These are phyloP conservation scores for Cotesia glomerata DNA, from an alignment of 1,140 invertebrate genomes.

Conservation along the genomic window DNA sequence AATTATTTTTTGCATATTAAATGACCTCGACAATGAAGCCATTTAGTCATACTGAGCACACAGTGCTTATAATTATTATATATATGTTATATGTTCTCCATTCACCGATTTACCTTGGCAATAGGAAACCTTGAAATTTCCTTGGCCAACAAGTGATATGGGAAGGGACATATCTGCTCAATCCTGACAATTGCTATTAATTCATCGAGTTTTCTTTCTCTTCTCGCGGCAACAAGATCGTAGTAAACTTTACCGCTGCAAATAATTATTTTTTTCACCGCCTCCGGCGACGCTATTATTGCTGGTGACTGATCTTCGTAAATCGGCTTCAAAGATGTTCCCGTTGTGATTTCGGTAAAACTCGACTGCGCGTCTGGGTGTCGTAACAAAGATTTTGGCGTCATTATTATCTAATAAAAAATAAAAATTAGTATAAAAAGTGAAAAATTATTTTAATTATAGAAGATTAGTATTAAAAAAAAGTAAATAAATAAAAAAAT, in stretches of 20 bases:
- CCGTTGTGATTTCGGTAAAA: constrained; percentile 72
- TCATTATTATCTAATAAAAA: constrained; percentile 65
- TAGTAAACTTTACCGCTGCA: constrained; percentile 88
- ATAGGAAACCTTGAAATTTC: constrained; percentile 77
- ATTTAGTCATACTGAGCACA: not conserved
- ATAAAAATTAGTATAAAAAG: not conserved
- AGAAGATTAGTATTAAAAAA: not conserved
- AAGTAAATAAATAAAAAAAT: not conserved
- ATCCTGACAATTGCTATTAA: constrained; percentile 79
- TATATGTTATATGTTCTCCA: not conserved
- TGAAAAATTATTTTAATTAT: not conserved
- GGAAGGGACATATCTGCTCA: constrained; percentile 87
- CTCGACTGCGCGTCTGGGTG: constrained; percentile 73
- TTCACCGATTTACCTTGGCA: constrained; percentile 66
- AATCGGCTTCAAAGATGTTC: constrained; percentile 57
- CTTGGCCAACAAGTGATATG: constrained; percentile 76
- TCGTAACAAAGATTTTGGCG: constrained; percentile 81
- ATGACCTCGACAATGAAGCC: constrained; percentile 5
- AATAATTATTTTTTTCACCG: constrained; percentile 77
- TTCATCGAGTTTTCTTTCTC: constrained; percentile 70
- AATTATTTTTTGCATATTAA: not conserved
- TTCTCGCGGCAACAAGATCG: constrained; percentile 74
- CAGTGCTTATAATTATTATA: too few species aligned
- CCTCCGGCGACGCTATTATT: constrained; percentile 66
- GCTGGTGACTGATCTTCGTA: constrained; percentile 63